Evolutionary conservation across 2,888 invertebrate genomes (phyloP), one percentile per base, ranked within the genome.

Genomic region (Lacanobia oleracea): DNA sequence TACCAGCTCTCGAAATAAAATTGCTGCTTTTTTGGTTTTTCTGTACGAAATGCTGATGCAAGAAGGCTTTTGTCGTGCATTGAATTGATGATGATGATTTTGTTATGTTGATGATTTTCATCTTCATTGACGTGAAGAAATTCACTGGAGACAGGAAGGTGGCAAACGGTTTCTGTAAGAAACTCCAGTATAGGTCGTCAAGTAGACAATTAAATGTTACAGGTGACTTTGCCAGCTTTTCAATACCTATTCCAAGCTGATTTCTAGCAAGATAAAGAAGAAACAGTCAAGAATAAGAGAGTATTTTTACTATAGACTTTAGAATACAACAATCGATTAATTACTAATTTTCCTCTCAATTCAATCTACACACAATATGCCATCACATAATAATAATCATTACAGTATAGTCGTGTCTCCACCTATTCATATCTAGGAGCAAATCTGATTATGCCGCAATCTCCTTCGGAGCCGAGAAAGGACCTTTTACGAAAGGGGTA

Each of bases 401-500:
- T n/a, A 27, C 27, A 59, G 12, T 40, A 2, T 51, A 61, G 61
- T 62, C 50, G 62, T 74, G 64, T 74, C 45, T 50, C 27, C 43
- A 67, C 45, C 77, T 73, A 77, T 82, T 78, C 60, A 72, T 70
- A 60, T 72, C 67, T 66, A n/a, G 48, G 43, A 66, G 70, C 51
- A 75, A 74, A 85, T 75, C 80, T 57, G 83, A 82, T 85, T 85
- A 82, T 43, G 60, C 75, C 54, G 18, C 70, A 67, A 71, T 74
- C 66, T 80, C 33, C 50, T 56, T 21, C 50, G 21, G 14, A 61
- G 37, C n/a, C 57, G 48, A 60, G 64, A 66, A 82, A 60, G 69
- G 73, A 64, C 50, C 59, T 68, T 23, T 27, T 65, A 37, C 27
- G 18, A 70, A 70, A 60, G 48, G 62, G 68, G 59, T 60, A 53